Evolutionary conservation across 1,140 invertebrate genomes (phyloP).

Genomic region (Drosophila ironensis): DNA sequence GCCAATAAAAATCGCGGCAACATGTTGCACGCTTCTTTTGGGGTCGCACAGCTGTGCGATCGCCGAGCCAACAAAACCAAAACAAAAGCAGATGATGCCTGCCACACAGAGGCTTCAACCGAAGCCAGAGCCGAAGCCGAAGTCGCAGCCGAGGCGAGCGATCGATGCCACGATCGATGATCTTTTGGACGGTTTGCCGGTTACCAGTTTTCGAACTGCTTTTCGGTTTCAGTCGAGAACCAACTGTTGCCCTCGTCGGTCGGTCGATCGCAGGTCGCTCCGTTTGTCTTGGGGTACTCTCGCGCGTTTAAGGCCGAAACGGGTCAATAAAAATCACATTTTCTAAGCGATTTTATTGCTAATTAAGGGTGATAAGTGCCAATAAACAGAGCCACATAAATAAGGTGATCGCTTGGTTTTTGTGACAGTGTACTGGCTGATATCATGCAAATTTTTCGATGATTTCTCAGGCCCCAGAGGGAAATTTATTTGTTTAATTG

Average conservation of each 20-base stretch:
- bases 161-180: constrained; percentile 10
- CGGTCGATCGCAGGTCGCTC: constrained; percentile 5
- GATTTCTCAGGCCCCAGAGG: constrained; percentile 13
- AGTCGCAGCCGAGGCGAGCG: constrained; percentile 17
- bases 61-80: constrained; percentile 32
- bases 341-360: constrained; percentile 13
- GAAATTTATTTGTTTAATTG: constrained; percentile 54
- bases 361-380: constrained; percentile 35
- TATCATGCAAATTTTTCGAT: constrained; percentile 56
- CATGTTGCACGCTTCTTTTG: constrained; percentile 13
- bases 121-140: constrained; percentile 2
- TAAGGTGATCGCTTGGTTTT: neutral
- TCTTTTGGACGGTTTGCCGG: constrained; percentile 4
- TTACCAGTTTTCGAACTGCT: too few species aligned
- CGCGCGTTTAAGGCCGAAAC: constrained; percentile 7
- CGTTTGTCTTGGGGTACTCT: neutral
- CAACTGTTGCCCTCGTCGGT: constrained; percentile 69
- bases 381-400: neutral
- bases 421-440: constrained; percentile 26
- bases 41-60: constrained; percentile 28
- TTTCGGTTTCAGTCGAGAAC: constrained; percentile 69
- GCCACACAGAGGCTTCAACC: constrained; percentile 6
- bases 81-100: constrained; percentile 22
- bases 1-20: constrained; percentile 27
- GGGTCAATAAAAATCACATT: constrained; percentile 6